Percentiles rank a stretch among this genome's conserved stretches.
phyloP scores from a whole-genome alignment of 2,888 invertebrate genomes.

The Mimumesa dahlbomi region DNA sequence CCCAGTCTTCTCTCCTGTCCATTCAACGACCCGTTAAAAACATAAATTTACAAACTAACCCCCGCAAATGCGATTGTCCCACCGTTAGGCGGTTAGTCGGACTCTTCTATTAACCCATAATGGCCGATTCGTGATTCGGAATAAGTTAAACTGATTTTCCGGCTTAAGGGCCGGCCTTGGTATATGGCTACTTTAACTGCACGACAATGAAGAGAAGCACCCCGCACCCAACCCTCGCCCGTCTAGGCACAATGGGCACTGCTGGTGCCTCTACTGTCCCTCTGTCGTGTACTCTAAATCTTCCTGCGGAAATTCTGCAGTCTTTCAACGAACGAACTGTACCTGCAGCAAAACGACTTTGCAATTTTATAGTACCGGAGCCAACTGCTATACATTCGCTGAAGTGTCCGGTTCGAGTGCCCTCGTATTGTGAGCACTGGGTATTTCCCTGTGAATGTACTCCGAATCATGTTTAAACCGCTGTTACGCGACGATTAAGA shows the following conservation, averaged over 20 bases:
- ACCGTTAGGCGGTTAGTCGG: slow-evolving; percentile 57
- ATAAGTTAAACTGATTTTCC: slow-evolving; percentile 74
- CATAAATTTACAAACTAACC: slow-evolving; percentile 69
- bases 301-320: slow-evolving; percentile 1
- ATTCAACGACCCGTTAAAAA: slow-evolving; percentile 66
- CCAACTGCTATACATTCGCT: neutral
- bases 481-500: slow-evolving; percentile 3
- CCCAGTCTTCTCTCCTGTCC: neutral
- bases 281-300: slow-evolving; percentile 40
- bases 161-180: slow-evolving; percentile 9
- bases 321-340: slow-evolving; percentile 10
- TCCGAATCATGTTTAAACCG: neutral
- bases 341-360: slow-evolving; percentile 16
- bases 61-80: slow-evolving; percentile 66
- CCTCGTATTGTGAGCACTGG: neutral
- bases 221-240: too few relatives aligned
- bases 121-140: slow-evolving; percentile 74
- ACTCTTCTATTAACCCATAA: slow-evolving; percentile 56
- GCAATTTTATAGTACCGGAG: neutral
- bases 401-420: neutral
- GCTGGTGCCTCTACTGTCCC: slow-evolving; percentile 55
- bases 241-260: slow-evolving; percentile 37
- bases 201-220: slow-evolving; percentile 49
- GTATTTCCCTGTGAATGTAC: neutral
- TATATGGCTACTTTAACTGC: slow-evolving; percentile 39